These are phyloP conservation scores for Amniataba percoides DNA, from an alignment of 2,797 vertebrate genomes.

Conservation along the genomic window DNA sequence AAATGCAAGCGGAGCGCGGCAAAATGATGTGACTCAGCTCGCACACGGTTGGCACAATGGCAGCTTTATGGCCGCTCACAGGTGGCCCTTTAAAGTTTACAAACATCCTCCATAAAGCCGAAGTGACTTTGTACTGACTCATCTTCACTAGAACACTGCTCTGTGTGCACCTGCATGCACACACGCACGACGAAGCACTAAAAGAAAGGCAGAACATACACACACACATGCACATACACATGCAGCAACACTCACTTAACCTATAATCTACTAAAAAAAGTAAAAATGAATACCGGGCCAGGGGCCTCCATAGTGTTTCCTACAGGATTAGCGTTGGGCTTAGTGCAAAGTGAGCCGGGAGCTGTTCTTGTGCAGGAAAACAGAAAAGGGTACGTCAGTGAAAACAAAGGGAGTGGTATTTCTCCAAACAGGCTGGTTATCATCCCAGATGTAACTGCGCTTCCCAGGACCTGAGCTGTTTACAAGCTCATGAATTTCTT, in stretches of 20 bases:
- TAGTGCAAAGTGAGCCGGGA: conserved; percentile 48
- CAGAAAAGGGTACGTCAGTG: conserved; percentile 47
- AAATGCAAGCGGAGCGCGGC: conserved; percentile 40
- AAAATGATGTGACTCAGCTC: conserved; percentile 71
- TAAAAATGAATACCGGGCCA: conserved; percentile 22
- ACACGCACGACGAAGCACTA: conserved; percentile 32
- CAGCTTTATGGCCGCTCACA: conserved; percentile 76
- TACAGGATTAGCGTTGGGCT: conserved; percentile 29
- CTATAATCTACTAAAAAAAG: conserved; percentile 30
- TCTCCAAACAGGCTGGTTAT: conserved; percentile 72
- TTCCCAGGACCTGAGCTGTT: conserved; percentile 80
- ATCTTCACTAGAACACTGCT: conserved; percentile 66
- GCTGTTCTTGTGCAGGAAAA: conserved; percentile 52
- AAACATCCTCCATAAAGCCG: conserved; percentile 79
- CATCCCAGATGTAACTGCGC: conserved; percentile 70
- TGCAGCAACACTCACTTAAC: conserved; percentile 9
- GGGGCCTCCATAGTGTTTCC: conserved; percentile 25
- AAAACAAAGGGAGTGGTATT: conserved; percentile 73
- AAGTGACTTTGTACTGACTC: conserved; percentile 78
- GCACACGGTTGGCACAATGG: conserved; percentile 69
- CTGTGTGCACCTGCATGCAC: conserved; percentile 69
- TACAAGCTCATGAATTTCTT: conserved; percentile 84
- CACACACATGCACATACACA: conserved; percentile 5
- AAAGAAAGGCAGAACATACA: conserved; percentile 15
- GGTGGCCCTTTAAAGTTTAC: conserved; percentile 78